Base-by-base conservation (phyloP, 2,113 vertebrate species). In the Gymnarchus niloticus region DNA sequence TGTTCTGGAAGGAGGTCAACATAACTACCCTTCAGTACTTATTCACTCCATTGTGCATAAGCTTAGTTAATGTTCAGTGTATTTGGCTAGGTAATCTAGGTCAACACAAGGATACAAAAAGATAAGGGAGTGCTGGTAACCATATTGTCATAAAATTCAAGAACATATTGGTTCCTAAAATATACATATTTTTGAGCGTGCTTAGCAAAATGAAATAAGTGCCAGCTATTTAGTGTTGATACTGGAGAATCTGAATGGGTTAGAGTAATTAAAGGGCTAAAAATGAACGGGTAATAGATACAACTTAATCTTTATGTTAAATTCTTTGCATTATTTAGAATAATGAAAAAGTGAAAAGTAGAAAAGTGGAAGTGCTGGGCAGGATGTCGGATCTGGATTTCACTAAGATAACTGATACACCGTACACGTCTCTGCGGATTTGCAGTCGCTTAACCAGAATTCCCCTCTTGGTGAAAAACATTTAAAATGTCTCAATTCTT, bases 211-310 rank as follows among this genome's bases (percentile, higher is more conserved):
- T 37, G 56, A 84, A 84, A 52, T 61, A 51, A 84, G 48, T 84
- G 73, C 21, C 69, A 80, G 82, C 86, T 80, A 25, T 52, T 84
- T 65, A 77, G 56, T 86, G 57, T 19, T 56, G n/a, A 59, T 21
- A 84, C n/a, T 57, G 82, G 23, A 87, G 83, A 46, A 81, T 81
- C 84, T 84, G 49, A 87, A 84, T 87, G 46, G 77, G 82, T 25
- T 46, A 51, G 69, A 73, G 77, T 87, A 87, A 80, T 87, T 84
- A 87, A 87, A 57, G 10, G 46, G 12, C 54, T 86, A 56, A 84
- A 78, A 84, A 81, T 80, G 25, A 33, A 80, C 80, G 84, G 84
- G 57, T 84, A 80, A 84, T 61, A 54, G 76, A 46, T 65, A 46
- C 56, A 84, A 77, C 83, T 87, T 83, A 37, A 84, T 41, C 48